A percentile compares a stretch with the other conserved stretches of the same genome.
These are phyloP conservation scores for Atethmia centrago DNA, from an alignment of 2,888 invertebrate genomes.

Conservation along the genomic window DNA sequence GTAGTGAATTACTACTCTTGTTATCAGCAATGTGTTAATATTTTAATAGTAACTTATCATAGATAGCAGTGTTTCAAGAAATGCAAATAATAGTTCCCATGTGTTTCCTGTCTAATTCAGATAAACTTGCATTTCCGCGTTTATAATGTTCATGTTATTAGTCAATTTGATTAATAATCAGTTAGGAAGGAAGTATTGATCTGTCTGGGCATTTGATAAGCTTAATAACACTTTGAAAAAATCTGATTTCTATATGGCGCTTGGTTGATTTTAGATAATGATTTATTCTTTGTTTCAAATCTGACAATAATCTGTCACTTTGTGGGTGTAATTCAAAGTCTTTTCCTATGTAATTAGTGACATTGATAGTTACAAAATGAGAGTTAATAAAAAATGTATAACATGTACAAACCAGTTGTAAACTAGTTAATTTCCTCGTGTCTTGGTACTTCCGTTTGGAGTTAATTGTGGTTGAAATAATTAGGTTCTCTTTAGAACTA, in stretches of 20 bases:
- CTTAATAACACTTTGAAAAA: background rate
- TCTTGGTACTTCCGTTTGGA: background rate
- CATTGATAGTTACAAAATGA: background rate
- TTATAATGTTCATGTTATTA: background rate
- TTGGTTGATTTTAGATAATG: background rate
- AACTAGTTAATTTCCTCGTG: slow-evolving; percentile 17
- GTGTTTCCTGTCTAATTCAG: background rate
- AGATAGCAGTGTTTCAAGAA: background rate
- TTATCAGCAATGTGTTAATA: background rate
- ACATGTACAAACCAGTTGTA: background rate
- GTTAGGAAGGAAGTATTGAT: background rate
- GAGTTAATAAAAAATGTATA: background rate
- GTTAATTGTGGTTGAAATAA: background rate
- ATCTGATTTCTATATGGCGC: background rate
- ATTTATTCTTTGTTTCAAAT: background rate
- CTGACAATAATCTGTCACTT: background rate
- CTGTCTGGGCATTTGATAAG: background rate
- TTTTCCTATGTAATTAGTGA: slow-evolving; percentile 26
- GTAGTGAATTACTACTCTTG: background rate
- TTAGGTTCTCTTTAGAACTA: background rate
- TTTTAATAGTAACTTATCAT: too few relatives aligned
- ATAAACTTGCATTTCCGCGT: slow-evolving; percentile 8
- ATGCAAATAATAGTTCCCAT: background rate
- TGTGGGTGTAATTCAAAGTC: background rate
- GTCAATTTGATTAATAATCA: background rate